phyloP scores from a whole-genome alignment of 1,140 invertebrate genomes.

The Marisa cornuarietis region DNA sequence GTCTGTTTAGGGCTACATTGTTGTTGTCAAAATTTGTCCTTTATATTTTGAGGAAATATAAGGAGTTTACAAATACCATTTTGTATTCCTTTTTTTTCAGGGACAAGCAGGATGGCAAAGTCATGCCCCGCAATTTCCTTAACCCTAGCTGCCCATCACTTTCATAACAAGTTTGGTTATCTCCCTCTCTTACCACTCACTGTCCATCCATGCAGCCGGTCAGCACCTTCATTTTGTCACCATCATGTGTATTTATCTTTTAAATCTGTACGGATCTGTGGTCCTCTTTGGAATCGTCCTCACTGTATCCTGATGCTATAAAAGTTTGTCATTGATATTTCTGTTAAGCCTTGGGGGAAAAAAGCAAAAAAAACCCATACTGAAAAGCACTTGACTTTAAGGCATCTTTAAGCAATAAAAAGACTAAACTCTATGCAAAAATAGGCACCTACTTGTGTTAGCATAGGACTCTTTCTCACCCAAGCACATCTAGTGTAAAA shows the following conservation, averaged over 20 bases:
- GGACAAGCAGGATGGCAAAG: slow-evolving; percentile 65
- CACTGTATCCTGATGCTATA: neutral
- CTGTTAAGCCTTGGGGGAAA: neutral
- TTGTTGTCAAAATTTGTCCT: neutral
- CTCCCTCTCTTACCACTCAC: no score
- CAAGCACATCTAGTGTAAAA: no score
- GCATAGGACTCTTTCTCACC: neutral
- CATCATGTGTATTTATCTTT: neutral
- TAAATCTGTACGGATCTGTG: neutral
- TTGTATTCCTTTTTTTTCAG: slow-evolving; percentile 43
- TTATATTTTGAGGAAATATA: no score
- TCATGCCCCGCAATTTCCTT: slow-evolving; percentile 66
- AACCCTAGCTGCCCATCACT: slow-evolving; percentile 63
- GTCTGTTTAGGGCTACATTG: neutral
- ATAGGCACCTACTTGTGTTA: neutral
- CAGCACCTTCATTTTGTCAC: slow-evolving; percentile 18
- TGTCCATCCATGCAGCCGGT: neutral
- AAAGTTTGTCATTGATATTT: neutral
- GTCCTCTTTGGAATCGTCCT: neutral
- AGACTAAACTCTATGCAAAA: neutral
- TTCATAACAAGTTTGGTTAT: slow-evolving; percentile 28
- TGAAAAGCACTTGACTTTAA: neutral
- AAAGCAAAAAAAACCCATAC: neutral
- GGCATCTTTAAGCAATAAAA: neutral
- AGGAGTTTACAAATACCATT: neutral